Base-by-base conservation (phyloP, 2,113 vertebrate species). In the Daphoenositta chrysoptera region DNA sequence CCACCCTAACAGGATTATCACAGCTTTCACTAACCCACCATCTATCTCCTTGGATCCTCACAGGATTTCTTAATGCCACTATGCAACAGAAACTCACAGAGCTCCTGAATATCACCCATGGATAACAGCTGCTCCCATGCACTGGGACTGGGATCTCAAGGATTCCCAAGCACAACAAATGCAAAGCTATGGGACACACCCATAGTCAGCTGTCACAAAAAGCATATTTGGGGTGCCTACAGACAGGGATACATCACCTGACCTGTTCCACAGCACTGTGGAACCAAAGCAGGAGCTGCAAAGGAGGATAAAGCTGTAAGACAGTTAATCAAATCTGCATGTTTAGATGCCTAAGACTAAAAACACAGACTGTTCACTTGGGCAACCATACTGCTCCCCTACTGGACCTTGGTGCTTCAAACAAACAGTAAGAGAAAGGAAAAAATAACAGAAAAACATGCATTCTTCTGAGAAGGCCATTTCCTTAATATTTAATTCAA, bases 401-500 rank as follows among this genome's bases (percentile, higher is more conserved):
- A 72, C 65, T 1, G 2, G 42, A 83, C 7, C 6, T 21, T 4
- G 70, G 35, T 11, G 5, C 31, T 86, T 86, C 63, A 94, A 81
- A 88, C 42, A 86, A 92, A 92, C 63, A 76, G 45, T 11, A 87
- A 77, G 31, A 35, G 15, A 90, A 93, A 61, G 45, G 19, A 35
- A 70, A 81, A 87, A 72, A 57, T 37, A 83, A 69, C 6, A 83
- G 64, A 86, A 93, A 66, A 16, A 66, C 3, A 21, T 58, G 31
- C 3, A 15, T 83, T 70, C 51, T 75, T 28, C 27, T 8, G 42
- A 56, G 44, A 94, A 93, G 53, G 37, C 22, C 18, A 79, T 33
- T 94, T 92, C 40, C 80, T 84, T 57, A 78, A 30, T 56, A 92
- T 78, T 65, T 87, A 84, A 78, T 91, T 96, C 48, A 87, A 40